phyloP scores from a whole-genome alignment of 2,888 invertebrate genomes.

The Catocala fraxini region DNA sequence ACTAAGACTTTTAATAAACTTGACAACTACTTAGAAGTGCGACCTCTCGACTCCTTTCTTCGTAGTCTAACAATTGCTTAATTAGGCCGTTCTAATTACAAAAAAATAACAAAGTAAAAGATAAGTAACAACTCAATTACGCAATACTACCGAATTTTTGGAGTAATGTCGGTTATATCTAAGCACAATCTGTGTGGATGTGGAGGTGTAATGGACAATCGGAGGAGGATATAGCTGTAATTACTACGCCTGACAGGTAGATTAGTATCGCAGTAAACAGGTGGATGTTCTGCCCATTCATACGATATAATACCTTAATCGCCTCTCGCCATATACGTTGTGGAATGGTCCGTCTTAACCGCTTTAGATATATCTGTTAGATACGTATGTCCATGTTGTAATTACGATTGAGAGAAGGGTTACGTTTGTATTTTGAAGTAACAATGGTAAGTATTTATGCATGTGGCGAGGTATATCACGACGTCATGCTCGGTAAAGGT shows the following conservation, averaged over 20 bases:
- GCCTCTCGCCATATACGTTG: conserved; percentile 1
- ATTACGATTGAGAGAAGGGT: background rate
- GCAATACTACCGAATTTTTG: no score
- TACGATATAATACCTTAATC: conserved; percentile 24
- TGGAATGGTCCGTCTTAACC: background rate
- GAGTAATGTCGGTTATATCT: background rate
- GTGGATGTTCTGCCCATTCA: conserved; percentile 21
- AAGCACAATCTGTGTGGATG: conserved; percentile 1
- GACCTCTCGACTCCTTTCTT: no score
- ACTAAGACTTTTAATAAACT: no score
- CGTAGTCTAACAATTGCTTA: no score
- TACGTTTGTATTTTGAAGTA: no score
- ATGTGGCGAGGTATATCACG: no score
- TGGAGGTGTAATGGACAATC: background rate
- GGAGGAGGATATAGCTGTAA: conserved; percentile 15
- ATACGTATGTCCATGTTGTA: background rate
- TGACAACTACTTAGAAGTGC: no score
- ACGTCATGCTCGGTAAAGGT: no score
- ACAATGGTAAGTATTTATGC: no score
- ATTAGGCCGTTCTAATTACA: no score
- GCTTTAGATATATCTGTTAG: background rate
- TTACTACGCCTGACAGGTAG: conserved; percentile 17
- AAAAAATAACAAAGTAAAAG: no score
- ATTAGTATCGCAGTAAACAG: conserved; percentile 15
- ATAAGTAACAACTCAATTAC: no score